A percentile compares a stretch with the other conserved stretches of the same genome.
Evolutionary conservation across 2,113 vertebrate species (phyloP).

Genomic region (Entomyzon cyanotis): DNA sequence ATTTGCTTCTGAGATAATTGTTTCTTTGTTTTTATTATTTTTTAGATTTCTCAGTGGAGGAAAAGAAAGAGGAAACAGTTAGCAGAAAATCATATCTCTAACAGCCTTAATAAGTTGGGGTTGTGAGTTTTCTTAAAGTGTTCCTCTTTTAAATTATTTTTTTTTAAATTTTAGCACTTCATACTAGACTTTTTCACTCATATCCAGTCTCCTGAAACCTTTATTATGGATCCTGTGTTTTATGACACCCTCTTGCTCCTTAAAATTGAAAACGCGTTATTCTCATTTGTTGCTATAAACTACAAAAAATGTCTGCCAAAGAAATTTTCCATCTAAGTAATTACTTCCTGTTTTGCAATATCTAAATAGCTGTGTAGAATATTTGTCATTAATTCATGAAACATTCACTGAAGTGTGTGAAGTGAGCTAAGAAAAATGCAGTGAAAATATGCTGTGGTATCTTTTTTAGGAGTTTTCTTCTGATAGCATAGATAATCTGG

Average conservation of each 20-base stretch:
- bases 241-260: background rate
- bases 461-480: background rate
- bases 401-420: background rate
- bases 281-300: background rate
- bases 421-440: background rate
- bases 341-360: background rate
- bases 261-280: background rate
- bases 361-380: background rate
- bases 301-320: background rate
- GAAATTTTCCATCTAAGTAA: background rate
- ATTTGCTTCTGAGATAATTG: background rate
- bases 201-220: background rate
- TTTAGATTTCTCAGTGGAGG: background rate
- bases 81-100: background rate
- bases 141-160: background rate
- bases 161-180: background rate
- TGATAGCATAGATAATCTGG: background rate
- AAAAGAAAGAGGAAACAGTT: background rate
- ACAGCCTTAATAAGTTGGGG: background rate
- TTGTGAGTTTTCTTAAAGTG: background rate
- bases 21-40: background rate
- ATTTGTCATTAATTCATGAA: background rate
- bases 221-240: background rate
- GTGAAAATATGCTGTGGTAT: background rate
- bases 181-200: background rate